These are phyloP conservation scores for Ciconia maguari DNA, from an alignment of 2,113 vertebrate species.

Conservation along the genomic window DNA sequence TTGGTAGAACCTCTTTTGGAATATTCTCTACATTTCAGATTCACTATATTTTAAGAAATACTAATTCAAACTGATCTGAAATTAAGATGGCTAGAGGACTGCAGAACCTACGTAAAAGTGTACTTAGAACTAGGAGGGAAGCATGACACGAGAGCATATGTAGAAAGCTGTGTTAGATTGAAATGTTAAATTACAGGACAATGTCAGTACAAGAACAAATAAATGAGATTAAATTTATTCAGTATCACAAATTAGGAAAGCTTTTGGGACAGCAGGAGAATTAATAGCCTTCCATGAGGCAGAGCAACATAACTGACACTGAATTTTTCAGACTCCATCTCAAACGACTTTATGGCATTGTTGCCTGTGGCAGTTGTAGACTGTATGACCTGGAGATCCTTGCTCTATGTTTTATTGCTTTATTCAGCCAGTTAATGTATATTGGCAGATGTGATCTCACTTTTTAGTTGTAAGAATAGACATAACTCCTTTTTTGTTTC, in stretches of 20 bases:
- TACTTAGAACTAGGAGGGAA: not conserved
- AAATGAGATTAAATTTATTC: not conserved
- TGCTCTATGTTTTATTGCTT: not conserved
- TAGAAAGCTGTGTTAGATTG: not conserved
- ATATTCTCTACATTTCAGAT: not conserved
- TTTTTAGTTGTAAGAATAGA: not conserved
- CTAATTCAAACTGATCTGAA: not conserved
- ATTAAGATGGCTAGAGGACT: not conserved
- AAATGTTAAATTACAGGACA: not conserved
- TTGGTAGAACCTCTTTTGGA: not conserved
- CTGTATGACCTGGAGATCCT: not conserved
- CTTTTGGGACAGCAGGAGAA: not conserved
- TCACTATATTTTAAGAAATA: not conserved
- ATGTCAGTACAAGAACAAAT: not conserved
- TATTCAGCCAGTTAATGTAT: not conserved
- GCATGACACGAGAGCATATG: not conserved
- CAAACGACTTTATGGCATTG: not conserved
- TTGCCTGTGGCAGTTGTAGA: not conserved
- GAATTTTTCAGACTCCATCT: not conserved
- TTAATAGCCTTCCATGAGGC: not conserved
- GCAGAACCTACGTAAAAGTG: not conserved
- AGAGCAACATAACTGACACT: not conserved
- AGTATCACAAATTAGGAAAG: not conserved
- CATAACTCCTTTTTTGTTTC: not conserved
- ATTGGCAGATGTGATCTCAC: not conserved